These are phyloP conservation scores for Cephus nigrinus DNA, from an alignment of 2,888 invertebrate genomes.

Conservation along the genomic window DNA sequence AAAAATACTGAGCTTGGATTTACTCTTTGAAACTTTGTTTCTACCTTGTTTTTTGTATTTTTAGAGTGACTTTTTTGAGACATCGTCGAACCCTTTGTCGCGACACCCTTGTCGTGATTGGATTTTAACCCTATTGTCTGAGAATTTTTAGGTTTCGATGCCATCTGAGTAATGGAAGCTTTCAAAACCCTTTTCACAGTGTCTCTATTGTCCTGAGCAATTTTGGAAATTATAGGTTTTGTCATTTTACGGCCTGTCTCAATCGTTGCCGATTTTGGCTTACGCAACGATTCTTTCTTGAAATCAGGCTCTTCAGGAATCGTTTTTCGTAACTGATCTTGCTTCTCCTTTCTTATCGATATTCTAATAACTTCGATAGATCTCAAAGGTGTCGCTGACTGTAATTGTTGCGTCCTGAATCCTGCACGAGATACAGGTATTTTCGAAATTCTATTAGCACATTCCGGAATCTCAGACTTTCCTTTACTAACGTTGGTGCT, in stretches of 20 bases:
- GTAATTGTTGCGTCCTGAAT: slow-evolving; percentile 12
- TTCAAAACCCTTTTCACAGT: slow-evolving; percentile 7
- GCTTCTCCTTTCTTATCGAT: slow-evolving; percentile 30
- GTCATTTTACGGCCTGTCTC: background rate
- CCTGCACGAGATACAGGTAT: slow-evolving; percentile 4
- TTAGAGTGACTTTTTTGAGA: background rate
- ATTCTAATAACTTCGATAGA: slow-evolving; percentile 50
- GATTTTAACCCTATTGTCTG: background rate
- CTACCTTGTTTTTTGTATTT: background rate
- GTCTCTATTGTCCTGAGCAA: slow-evolving; percentile 14
- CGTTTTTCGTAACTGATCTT: background rate
- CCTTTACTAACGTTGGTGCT: background rate
- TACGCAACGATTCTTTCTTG: background rate
- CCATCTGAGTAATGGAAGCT: background rate
- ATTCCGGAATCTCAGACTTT: background rate
- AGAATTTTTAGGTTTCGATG: background rate
- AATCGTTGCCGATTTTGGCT: background rate
- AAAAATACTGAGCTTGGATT: background rate
- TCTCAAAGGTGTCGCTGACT: slow-evolving; percentile 31
- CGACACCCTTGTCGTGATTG: background rate
- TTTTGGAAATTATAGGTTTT: background rate
- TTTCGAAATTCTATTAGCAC: background rate
- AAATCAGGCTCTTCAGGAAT: background rate
- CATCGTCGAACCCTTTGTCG: background rate
- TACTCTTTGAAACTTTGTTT: background rate